Conservation (phyloP, 2,113 vertebrate genomes). For the Trematocara zebra region DNA sequence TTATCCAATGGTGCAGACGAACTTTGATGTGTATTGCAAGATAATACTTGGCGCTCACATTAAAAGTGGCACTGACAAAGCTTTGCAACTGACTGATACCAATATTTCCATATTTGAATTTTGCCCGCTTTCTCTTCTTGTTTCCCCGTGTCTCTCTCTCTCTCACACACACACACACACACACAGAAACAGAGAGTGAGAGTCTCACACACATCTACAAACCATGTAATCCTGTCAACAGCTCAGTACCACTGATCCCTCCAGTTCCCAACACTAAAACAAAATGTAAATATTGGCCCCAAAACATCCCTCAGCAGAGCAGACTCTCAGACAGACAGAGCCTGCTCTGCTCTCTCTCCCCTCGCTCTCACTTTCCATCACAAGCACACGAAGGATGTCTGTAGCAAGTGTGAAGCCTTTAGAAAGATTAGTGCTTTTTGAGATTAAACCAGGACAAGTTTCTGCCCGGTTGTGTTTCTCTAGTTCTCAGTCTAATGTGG, state of each 20-base stretch:
- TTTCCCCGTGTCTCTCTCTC: not conserved
- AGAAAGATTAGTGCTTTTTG: not conserved
- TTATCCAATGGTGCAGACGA: not conserved
- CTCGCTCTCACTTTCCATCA: not conserved
- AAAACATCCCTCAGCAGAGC: conserved; percentile 6
- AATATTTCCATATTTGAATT: not conserved
- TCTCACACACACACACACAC: not conserved
- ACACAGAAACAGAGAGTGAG: not conserved
- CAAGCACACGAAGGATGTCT: not conserved
- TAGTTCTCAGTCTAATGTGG: not conserved
- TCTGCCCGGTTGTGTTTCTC: not conserved
- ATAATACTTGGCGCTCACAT: not conserved
- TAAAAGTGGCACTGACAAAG: not conserved
- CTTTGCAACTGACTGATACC: not conserved
- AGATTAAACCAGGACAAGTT: not conserved
- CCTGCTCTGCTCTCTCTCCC: not conserved
- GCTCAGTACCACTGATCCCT: conserved; percentile 38
- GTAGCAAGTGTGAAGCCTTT: not conserved
- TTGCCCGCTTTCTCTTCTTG: not conserved
- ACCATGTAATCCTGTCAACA: conserved; percentile 52
- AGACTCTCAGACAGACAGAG: not conserved
- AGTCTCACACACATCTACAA: not conserved
- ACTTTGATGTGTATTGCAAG: not conserved
- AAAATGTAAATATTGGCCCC: conserved; percentile 31
- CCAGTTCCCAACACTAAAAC: conserved; percentile 29